Percentiles rank a stretch among this genome's conserved stretches.
These are phyloP conservation scores for Ptychodera flava DNA, from an alignment of 35 echinoderm and acorn worm genomes.

Conservation along the genomic window DNA sequence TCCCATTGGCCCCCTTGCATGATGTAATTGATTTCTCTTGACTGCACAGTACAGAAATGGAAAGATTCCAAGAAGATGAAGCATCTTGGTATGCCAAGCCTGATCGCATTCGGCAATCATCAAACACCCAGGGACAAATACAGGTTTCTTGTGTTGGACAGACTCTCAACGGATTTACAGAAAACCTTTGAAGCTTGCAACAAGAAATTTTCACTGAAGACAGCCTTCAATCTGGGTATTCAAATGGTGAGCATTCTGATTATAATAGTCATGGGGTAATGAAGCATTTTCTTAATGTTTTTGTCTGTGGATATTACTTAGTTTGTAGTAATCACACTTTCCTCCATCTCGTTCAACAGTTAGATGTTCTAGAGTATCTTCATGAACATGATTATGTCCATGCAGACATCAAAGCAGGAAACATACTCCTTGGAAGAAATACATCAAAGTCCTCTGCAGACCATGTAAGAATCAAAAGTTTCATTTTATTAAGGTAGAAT, in stretches of 20 bases:
- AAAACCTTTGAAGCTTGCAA: constrained; percentile 44
- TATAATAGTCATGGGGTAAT: no score
- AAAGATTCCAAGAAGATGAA: constrained; percentile 57
- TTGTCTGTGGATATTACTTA: no score
- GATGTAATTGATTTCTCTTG: no score
- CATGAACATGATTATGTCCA: constrained; percentile 82
- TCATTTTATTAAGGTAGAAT: no score
- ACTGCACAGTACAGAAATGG: constrained; percentile 72
- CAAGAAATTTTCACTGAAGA: constrained; percentile 57
- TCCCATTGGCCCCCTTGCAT: no score
- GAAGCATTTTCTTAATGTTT: no score
- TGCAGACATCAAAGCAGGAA: constrained; percentile 96
- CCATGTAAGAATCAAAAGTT: neutral
- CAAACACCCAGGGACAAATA: constrained; percentile 34
- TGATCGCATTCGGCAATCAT: constrained; percentile 65
- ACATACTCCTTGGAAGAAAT: constrained; percentile 48
- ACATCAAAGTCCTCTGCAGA: neutral
- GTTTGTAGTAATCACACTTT: no score
- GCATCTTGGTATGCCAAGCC: constrained; percentile 83
- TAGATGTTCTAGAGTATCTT: constrained; percentile 83
- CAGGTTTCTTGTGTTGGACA: constrained; percentile 84
- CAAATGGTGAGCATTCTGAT: constrained; percentile 95
- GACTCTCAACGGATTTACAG: constrained; percentile 82
- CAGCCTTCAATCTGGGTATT: constrained; percentile 50
- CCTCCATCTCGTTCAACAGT: constrained; percentile 31